Percentiles rank a stretch among this genome's conserved stretches.
Conservation (phyloP, 2,888 invertebrate genomes). For the Steromphala cineraria region DNA sequence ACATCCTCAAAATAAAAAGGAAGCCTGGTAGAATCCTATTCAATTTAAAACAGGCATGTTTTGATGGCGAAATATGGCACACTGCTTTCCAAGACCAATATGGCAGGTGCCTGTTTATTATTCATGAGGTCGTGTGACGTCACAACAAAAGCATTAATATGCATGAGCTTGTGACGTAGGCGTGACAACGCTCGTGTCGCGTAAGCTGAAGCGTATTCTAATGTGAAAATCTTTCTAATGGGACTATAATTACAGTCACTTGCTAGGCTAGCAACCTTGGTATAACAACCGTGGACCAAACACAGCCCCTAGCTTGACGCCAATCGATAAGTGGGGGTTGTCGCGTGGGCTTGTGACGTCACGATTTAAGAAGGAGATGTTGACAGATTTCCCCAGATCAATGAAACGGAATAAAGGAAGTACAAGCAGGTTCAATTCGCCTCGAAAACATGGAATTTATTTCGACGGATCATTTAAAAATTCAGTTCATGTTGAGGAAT, state of each 20-base stretch:
- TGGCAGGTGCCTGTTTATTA: conserved; percentile 57
- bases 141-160: conserved; percentile 14
- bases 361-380: neutral
- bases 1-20: conserved; percentile 10
- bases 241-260: conserved; percentile 4
- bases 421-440: neutral
- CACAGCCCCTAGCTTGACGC: neutral
- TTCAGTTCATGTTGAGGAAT: neutral
- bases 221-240: conserved; percentile 4
- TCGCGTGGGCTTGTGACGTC: conserved; percentile 14
- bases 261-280: neutral
- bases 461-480: neutral
- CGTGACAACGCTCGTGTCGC: neutral
- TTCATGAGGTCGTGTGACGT: conserved; percentile 47
- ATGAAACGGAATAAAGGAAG: neutral
- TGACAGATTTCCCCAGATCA: neutral
- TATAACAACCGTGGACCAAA: neutral
- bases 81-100: conserved; percentile 37
- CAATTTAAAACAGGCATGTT: conserved; percentile 17
- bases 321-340: neutral
- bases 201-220: neutral
- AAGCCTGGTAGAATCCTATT: neutral
- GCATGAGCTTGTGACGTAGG: neutral
- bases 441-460: neutral
- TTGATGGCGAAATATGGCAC: conserved; percentile 10